Conservation (phyloP, 2,888 invertebrate genomes). For the Stenotaenia linearis region DNA sequence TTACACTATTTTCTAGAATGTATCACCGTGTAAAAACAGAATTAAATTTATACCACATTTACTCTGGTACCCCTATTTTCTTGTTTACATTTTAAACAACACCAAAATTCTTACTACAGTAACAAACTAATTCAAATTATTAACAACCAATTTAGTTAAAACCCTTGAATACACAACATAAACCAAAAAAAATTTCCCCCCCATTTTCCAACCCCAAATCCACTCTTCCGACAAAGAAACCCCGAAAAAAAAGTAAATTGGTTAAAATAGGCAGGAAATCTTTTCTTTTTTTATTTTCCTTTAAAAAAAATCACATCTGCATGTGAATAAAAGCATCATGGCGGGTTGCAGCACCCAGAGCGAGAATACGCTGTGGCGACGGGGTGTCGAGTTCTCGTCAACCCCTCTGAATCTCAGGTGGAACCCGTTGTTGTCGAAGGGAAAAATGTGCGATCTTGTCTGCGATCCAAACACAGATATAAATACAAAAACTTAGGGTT, state of each 20-base stretch:
- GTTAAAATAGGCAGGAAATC: not conserved
- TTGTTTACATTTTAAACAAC: too few species aligned
- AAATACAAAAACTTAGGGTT: not conserved
- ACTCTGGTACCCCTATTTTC: too few species aligned
- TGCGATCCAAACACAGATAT: not conserved
- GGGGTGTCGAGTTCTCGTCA: conserved; percentile 1
- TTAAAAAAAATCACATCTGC: not conserved
- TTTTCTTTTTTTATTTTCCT: too few species aligned
- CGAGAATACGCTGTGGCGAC: conserved; percentile 7
- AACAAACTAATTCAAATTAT: too few species aligned
- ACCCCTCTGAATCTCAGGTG: conserved; percentile 1
- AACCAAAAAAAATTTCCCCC: too few species aligned
- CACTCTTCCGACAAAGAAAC: not conserved
- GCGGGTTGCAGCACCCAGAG: conserved; percentile 2
- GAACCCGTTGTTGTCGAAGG: not conserved
- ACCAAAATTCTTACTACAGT: too few species aligned
- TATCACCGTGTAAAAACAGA: too few species aligned
- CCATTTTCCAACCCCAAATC: not conserved
- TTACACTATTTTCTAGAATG: too few species aligned
- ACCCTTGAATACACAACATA: too few species aligned
- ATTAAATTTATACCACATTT: too few species aligned
- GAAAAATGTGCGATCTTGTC: not conserved
- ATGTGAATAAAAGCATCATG: conserved; percentile 19
- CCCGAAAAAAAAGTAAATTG: not conserved
- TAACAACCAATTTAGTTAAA: too few species aligned